Evolutionary conservation across 2,113 vertebrate genomes (phyloP), one percentile per base, ranked within the genome.

Genomic region (Sisor rabdophorus): DNA sequence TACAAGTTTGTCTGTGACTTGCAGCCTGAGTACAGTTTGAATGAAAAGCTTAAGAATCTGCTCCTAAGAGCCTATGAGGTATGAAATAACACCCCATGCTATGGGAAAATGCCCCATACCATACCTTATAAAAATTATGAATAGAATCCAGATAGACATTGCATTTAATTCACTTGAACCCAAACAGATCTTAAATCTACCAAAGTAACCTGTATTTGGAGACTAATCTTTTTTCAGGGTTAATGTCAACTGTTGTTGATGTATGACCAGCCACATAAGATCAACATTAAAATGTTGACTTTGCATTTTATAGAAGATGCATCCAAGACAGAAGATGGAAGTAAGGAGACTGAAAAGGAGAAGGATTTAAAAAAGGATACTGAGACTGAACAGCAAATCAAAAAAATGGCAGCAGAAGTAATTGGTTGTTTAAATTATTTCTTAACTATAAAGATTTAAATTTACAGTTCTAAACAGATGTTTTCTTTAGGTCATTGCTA

Each of bases 341-440:
- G 6, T 26, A 91, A 90, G 79, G 89, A 90, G 0, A 19, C 61
- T 6, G 77, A 81, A 16, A 81, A 74, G 76, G 84, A 91, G 73
- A 92, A 89, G 60, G 90, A 91, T n/a, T 78, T 70, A 68, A 91
- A 89, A 75, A 90, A 88, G 11, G 90, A 92, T 2, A 61, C 17
- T 6, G 91, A 91, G n/a, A 71, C 40, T 0, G 90, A 91, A 47
- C 89, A 89, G 85, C 88, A 89, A 9, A 83, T 82, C 52, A 91
- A 89, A 76, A 90, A 92, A 9, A 2, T 83, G 22, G 77, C 82
- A 2, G 55, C 54, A 3, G 91, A 93, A 85, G 92, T 92, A 77
- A 81, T 59, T 16, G 13, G 6, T 24, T 5, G 13, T 26, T 61
- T 11, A 17, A 11, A 5, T 32, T 5, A 1, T 61, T 36, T 36